A percentile compares a stretch with the other conserved stretches of the same genome.
Conservation (phyloP, 2,797 vertebrate species). For the Phrynocephalus vlangalii region DNA sequence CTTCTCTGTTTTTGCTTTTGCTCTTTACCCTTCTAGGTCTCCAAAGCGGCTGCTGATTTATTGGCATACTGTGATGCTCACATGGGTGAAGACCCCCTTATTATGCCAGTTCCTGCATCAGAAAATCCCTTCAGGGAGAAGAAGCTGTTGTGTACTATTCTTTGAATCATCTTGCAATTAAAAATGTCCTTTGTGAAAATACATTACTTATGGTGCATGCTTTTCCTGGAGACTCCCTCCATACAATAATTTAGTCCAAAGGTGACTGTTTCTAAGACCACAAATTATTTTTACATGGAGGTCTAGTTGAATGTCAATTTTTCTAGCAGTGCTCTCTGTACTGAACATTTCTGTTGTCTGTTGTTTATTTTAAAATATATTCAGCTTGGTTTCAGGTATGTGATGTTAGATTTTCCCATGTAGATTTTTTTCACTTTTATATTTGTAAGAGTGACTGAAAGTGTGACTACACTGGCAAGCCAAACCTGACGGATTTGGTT, state of each 20-base stretch:
- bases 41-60: constrained; percentile 96
- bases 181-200: constrained; percentile 47
- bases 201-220: constrained; percentile 70
- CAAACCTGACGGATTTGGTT: too few species aligned
- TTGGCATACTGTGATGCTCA: constrained; percentile 98
- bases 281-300: constrained; percentile 40
- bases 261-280: constrained; percentile 57
- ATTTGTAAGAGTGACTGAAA: constrained; percentile 46
- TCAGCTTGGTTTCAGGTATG: constrained; percentile 49
- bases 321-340: constrained; percentile 30
- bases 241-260: constrained; percentile 36
- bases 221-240: constrained; percentile 42
- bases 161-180: constrained; percentile 81
- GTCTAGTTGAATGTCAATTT: constrained; percentile 32
- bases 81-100: constrained; percentile 95
- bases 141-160: constrained; percentile 98
- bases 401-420: constrained; percentile 43
- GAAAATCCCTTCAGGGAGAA: constrained; percentile 99
- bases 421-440: constrained; percentile 37
- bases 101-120: constrained; percentile 94
- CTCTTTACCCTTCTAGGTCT: constrained; percentile 83
- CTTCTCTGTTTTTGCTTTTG: constrained; percentile 32
- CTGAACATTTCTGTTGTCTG: constrained; percentile 47
- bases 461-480: too few species aligned
- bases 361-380: constrained; percentile 44